Evolutionary conservation across 2,888 invertebrate genomes (phyloP), one percentile per base, ranked within the genome.

Genomic region (Lycocerus yunnanus): DNA sequence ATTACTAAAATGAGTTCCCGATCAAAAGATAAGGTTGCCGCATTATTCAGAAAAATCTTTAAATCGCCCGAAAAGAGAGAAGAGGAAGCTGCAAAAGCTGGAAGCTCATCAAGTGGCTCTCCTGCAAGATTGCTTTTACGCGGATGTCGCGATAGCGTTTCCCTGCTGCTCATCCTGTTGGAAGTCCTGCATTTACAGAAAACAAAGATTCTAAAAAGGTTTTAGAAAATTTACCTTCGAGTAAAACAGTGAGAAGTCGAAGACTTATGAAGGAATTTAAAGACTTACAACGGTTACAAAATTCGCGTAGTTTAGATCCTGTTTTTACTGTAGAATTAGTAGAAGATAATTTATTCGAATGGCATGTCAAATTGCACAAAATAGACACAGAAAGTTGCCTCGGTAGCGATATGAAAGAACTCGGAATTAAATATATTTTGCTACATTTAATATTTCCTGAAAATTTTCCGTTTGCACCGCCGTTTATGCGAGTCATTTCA

Each of bases 391-490:
- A 96, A 84, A 95, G 95, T 84, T 94, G 94, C 79, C 88, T 96
- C 80, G 93, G 94, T n/a, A 90, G 89, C 69, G 96, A 96, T 86
- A 93, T 96, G 91, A 90, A 91, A 72, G 95, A 95, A 85, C 87
- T 94, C 77, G 92, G 92, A 82, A 91, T 95, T 78, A 88, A 91
- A 15, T 90, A 91, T 86, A 95, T 96, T 82, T 89, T 95, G 79
- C 89, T 96, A 80, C 95, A 95, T 86, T 89, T 95, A 81, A 89
- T 93, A 78, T 96, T 96, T 87, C 96, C 96, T 14, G 95, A 96
- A 83, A 95, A 95, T 85, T 96, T 96, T 84, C 96, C 96, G 60
- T 96, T 96, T 84, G 94, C 94, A 59, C 96, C 96, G 69, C 96
- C 96, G 60, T 96, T 96, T 86, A 90, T 92, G 89, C 86, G 91